Evolutionary conservation across 2,797 vertebrate species (phyloP), one percentile per base, ranked within the genome.

Genomic region (Morelia viridis): DNA sequence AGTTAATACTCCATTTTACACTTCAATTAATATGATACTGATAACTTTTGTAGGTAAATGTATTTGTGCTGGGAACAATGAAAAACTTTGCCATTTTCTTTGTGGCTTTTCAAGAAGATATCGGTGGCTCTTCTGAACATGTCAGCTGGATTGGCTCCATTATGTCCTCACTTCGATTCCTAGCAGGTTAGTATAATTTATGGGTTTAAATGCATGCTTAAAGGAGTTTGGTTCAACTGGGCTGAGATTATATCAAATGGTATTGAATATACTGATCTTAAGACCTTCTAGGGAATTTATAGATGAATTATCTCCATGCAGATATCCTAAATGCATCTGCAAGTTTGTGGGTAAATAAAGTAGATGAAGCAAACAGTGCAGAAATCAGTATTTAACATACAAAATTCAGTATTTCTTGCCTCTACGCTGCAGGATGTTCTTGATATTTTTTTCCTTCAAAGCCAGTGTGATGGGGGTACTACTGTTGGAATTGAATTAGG

Each of bases 11-110:
- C 41, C 83, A 58, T 58, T 58, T 76, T 0, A 41, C 35, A 31
- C 0, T 41, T 35, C 91, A 84, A 56, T 87, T 91, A 60, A 31
- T 58, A 76, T 19, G 53, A 87, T 83, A 88, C 22, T 83, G 58
- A 11, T 19, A 41, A 41, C 6, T 80, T 86, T 88, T 64, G 8
- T 87, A 99, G 99, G 99, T 99, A 50, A 99, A 99, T 0, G 97
- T 99, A n/a, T 96, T 99, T 0, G 98, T 99, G 84, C 98, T 99
- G 97, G 99, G 98, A 93, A 99, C 97, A 86, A 96, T 98, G 91
- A 99, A 99, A 97, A 99, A 97, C 76, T 99, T 99, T 87, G 98
- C 98, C 87, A 98, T 99, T 95, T 99, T 99, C 97, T 99, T 99
- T 0, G 98, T 99, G 96, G 98, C 98, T 24, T 98, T 99, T 96